These are phyloP conservation scores for Stichopus chloronotus DNA, from an alignment of 35 echinoderm and acorn worm genomes.

Conservation along the genomic window DNA sequence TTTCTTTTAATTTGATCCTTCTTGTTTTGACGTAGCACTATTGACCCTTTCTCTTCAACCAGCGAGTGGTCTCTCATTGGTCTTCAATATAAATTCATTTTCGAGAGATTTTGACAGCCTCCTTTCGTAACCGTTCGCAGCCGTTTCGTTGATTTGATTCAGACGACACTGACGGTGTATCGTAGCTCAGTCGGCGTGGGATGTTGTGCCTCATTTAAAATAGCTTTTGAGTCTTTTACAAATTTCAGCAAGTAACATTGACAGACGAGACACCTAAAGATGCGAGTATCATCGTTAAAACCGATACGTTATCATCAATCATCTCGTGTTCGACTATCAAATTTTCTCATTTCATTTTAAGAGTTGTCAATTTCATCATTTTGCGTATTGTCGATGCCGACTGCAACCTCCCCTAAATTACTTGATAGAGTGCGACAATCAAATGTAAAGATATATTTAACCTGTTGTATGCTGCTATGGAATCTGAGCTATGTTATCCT, in stretches of 20 bases:
- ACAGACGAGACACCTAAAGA: constrained; percentile 29
- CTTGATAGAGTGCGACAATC: background rate
- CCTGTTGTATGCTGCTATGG: too few species aligned
- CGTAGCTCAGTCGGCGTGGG: background rate
- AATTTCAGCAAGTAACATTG: constrained; percentile 27
- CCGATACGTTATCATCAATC: constrained; percentile 29
- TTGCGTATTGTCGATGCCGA: background rate
- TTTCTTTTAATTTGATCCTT: background rate
- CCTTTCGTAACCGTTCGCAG: background rate
- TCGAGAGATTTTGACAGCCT: constrained; percentile 1
- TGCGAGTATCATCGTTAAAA: constrained; percentile 26
- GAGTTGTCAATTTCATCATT: constrained; percentile 30
- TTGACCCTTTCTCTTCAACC: constrained; percentile 5
- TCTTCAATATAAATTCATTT: constrained; percentile 8
- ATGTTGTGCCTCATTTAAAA: constrained; percentile 29
- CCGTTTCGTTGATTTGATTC: constrained; percentile 24
- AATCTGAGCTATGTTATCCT: too few species aligned
- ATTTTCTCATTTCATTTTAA: constrained; percentile 29
- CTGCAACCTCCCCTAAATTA: background rate
- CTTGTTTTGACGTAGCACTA: background rate
- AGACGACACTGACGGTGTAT: background rate
- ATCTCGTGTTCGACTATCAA: constrained; percentile 32
- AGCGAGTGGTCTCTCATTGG: background rate
- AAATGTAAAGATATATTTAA: background rate
- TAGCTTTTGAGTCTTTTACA: background rate